Evolutionary conservation across 2,113 vertebrate genomes (phyloP).

Genomic region (Seriola quinqueradiata): DNA sequence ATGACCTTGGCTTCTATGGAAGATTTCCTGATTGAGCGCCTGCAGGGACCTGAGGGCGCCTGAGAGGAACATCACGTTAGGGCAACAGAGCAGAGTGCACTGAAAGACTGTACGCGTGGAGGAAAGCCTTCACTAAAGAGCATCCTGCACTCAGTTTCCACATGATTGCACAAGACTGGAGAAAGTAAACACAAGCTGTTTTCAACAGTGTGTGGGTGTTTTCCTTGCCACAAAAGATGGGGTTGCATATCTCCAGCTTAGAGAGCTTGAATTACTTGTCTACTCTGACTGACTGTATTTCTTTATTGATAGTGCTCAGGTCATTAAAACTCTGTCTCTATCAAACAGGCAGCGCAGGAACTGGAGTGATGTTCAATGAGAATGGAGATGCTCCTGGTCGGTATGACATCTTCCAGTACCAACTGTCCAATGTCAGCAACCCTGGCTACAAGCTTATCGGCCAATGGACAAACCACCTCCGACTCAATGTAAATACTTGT

Average conservation of each 20-base stretch:
- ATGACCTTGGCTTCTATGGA: slow-evolving; percentile 70
- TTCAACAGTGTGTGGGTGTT: slow-evolving; percentile 59
- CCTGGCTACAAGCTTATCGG: slow-evolving; percentile 88
- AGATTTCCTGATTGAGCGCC: slow-evolving; percentile 75
- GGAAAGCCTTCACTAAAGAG: slow-evolving; percentile 70
- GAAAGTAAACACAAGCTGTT: slow-evolving; percentile 60
- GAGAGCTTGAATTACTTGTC: neutral
- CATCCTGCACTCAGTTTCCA: slow-evolving; percentile 75
- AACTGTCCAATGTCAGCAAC: slow-evolving; percentile 86
- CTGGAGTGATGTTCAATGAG: slow-evolving; percentile 91
- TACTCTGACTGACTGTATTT: neutral
- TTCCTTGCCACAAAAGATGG: slow-evolving; percentile 21
- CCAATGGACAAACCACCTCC: slow-evolving; percentile 90
- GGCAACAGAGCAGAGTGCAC: slow-evolving; percentile 75
- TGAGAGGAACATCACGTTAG: slow-evolving; percentile 71
- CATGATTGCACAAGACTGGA: slow-evolving; percentile 66
- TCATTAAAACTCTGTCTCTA: slow-evolving; percentile 37
- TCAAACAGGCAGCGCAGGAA: slow-evolving; percentile 82
- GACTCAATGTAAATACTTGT: slow-evolving; percentile 85
- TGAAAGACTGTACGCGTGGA: slow-evolving; percentile 61
- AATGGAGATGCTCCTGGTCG: slow-evolving; percentile 92
- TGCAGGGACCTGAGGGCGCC: slow-evolving; percentile 76
- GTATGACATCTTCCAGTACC: slow-evolving; percentile 96
- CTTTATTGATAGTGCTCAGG: neutral
- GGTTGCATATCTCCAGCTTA: neutral